phyloP scores from a whole-genome alignment of 2,113 vertebrate species.

The Xenus cinereus region DNA sequence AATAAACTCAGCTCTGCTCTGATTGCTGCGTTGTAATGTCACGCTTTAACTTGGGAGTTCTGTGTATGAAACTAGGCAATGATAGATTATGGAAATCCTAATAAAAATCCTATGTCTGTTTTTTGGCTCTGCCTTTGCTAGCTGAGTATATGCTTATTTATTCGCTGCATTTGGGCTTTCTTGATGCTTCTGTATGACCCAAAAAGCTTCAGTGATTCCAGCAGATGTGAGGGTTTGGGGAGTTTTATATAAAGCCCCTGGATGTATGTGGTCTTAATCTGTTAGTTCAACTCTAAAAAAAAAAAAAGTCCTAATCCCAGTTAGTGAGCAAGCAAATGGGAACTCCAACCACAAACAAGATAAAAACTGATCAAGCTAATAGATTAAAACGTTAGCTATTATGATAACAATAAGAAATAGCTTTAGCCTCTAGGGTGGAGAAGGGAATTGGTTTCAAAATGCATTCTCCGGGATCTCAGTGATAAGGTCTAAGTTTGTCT shows the following conservation, averaged over 20 bases:
- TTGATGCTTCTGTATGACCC: slow-evolving; percentile 49
- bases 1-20: not conserved
- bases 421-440: not conserved
- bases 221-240: not conserved
- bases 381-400: slow-evolving; percentile 15
- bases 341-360: slow-evolving; percentile 10
- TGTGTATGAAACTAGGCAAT: not conserved
- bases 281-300: not conserved
- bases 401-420: not conserved
- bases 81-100: not conserved
- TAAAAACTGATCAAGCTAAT: not conserved
- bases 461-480: slow-evolving; percentile 15
- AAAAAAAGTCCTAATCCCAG: not conserved
- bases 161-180: not conserved
- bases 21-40: not conserved
- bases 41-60: not conserved
- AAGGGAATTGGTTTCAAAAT: slow-evolving; percentile 12
- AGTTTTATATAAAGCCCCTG: not conserved
- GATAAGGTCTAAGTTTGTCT: slow-evolving; percentile 17
- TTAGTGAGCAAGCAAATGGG: slow-evolving; percentile 7
- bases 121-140: not conserved
- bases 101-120: not conserved
- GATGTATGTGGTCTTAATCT: not conserved
- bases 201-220: slow-evolving; percentile 4
- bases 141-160: not conserved